Evolutionary conservation across 1,140 invertebrate genomes (phyloP).

Genomic region (Acyrthosiphon pisum): DNA sequence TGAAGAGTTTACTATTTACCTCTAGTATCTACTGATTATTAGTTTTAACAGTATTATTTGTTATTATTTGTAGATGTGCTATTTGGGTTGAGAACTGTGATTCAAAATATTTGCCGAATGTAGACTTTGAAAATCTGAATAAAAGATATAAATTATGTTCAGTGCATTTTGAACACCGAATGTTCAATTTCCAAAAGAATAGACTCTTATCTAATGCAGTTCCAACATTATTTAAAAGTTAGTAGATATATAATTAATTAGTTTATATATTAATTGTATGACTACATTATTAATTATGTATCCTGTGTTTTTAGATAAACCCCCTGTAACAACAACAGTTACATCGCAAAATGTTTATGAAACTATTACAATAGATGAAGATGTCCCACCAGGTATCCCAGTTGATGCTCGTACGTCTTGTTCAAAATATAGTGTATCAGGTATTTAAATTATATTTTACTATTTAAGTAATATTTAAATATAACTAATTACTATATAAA

Average conservation of each 20-base stretch:
- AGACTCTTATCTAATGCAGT: not conserved
- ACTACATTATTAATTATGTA: not conserved
- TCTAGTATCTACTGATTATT: not conserved
- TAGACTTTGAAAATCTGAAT: not conserved
- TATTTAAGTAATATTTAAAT: not conserved
- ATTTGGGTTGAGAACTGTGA: not conserved
- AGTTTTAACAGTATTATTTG: not conserved
- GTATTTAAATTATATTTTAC: not conserved
- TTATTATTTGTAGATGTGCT: not conserved
- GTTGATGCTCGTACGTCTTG: not conserved
- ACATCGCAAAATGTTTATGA: not conserved
- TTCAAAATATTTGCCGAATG: not conserved
- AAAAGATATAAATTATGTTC: not conserved
- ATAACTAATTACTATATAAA: not conserved
- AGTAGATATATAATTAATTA: not conserved
- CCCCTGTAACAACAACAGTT: not conserved
- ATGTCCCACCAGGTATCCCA: not conserved
- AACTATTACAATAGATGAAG: not conserved
- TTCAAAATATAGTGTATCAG: not conserved
- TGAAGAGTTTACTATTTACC: not conserved
- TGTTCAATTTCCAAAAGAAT: constrained; percentile 8
- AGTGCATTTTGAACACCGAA: not conserved
- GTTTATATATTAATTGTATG: not conserved
- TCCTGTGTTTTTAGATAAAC: not conserved
- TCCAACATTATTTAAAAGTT: not conserved